phyloP scores from a whole-genome alignment of 2,797 vertebrate species.

The Typhlichthys subterraneus region DNA sequence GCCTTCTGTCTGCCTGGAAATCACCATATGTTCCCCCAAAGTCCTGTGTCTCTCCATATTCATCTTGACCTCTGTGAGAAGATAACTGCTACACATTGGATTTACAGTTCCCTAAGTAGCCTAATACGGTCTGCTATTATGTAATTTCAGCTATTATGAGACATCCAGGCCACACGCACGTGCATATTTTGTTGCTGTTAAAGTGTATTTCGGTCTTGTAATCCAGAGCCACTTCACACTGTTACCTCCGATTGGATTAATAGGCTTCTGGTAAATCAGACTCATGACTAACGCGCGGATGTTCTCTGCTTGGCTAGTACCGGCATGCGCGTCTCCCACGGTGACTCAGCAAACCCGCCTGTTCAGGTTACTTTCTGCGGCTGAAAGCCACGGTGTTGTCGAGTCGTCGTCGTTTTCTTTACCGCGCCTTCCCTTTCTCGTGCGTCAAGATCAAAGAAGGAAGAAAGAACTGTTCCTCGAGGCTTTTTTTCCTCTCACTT shows the following conservation, averaged over 20 bases:
- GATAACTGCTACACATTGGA: background rate
- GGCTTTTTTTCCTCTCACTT: too few species aligned
- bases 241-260: conserved; percentile 24
- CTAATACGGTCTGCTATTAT: too few species aligned
- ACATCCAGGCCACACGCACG: conserved; percentile 22
- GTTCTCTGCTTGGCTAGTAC: background rate
- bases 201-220: conserved; percentile 31
- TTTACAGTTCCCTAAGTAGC: background rate
- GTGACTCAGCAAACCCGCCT: conserved; percentile 59
- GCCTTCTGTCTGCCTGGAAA: conserved; percentile 43
- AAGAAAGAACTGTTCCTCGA: too few species aligned
- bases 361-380: conserved; percentile 45
- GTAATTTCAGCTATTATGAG: background rate
- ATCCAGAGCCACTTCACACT: conserved; percentile 24
- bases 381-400: conserved; percentile 30
- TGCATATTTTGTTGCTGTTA: background rate
- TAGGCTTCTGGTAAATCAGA: conserved; percentile 11
- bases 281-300: too few species aligned
- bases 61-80: conserved; percentile 5
- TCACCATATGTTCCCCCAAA: too few species aligned
- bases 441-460: background rate
- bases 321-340: conserved; percentile 17
- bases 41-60: conserved; percentile 19
- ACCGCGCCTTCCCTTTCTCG: conserved; percentile 2
- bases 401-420: background rate